phyloP scores from a whole-genome alignment of 2,113 vertebrate genomes.

The Cairina moschata region DNA sequence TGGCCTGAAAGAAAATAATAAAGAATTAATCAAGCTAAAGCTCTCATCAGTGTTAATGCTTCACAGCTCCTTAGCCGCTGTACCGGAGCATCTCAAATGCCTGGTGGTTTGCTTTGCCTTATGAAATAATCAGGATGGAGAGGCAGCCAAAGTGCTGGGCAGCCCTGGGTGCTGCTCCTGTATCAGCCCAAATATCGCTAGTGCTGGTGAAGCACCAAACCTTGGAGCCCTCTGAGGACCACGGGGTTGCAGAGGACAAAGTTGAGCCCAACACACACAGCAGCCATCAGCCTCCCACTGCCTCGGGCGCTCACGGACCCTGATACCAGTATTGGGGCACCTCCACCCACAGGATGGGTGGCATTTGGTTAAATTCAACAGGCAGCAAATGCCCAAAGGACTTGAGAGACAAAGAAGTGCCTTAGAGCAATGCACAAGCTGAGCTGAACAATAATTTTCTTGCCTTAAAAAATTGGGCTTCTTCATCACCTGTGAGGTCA shows the following conservation, averaged over 20 bases:
- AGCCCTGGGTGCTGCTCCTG: background rate
- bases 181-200: too few species aligned
- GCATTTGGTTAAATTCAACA: background rate
- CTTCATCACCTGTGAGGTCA: background rate
- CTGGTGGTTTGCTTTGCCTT: background rate
- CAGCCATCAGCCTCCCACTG: fast-evolving
- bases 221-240: background rate
- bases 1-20: slow-evolving; percentile 25
- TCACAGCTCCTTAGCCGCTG: background rate
- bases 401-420: background rate
- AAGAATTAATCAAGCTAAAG: slow-evolving; percentile 61
- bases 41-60: slow-evolving; percentile 41
- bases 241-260: background rate
- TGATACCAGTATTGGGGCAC: background rate
- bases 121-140: slow-evolving; percentile 54
- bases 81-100: background rate
- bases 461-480: background rate
- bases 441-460: background rate
- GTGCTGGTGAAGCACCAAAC: background rate
- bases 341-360: background rate
- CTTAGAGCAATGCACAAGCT: background rate
- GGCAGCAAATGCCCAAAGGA: background rate
- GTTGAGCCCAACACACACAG: background rate
- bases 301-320: too few species aligned
- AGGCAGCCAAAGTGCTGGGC: background rate